Evolutionary conservation across 2,113 vertebrate genomes (phyloP).

Genomic region (Etia nguti): DNA sequence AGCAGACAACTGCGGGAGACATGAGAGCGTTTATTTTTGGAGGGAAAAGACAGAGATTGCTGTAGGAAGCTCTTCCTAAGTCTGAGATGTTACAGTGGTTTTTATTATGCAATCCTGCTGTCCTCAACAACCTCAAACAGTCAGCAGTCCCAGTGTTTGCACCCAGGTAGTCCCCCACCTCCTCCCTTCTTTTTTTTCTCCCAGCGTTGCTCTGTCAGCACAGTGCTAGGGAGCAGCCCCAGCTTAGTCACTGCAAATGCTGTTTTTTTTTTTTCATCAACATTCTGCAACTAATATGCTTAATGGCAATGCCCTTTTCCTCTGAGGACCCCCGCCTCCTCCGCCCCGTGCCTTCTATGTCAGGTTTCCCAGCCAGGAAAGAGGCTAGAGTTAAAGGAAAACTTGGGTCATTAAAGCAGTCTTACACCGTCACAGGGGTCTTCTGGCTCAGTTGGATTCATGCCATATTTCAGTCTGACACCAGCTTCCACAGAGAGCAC

Average conservation of each 20-base stretch:
- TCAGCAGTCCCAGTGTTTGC: slow-evolving; percentile 46
- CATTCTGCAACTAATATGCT: slow-evolving; percentile 33
- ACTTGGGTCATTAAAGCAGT: neutral
- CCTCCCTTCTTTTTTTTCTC: neutral
- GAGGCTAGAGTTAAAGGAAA: neutral
- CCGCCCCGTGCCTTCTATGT: neutral
- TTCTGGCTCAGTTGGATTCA: neutral
- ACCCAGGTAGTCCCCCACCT: slow-evolving; percentile 42
- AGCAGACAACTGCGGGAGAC: neutral
- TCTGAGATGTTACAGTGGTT: slow-evolving; percentile 14
- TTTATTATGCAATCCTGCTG: slow-evolving; percentile 42
- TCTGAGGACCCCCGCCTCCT: neutral
- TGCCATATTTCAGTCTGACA: slow-evolving; percentile 27
- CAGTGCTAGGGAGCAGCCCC: slow-evolving; percentile 12
- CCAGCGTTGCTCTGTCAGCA: slow-evolving; percentile 52
- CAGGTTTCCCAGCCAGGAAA: neutral
- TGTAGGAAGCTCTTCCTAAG: neutral
- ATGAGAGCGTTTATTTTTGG: neutral
- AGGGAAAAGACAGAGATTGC: neutral
- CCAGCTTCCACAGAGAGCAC: neutral
- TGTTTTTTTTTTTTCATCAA: slow-evolving; percentile 30
- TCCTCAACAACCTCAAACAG: slow-evolving; percentile 41
- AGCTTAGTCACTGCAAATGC: slow-evolving; percentile 40
- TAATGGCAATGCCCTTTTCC: slow-evolving; percentile 20
- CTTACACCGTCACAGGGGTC: neutral